Evolutionary conservation across 2,113 vertebrate species (phyloP), one percentile per base, ranked within the genome.

Genomic region (Leucoraja erinaceus): DNA sequence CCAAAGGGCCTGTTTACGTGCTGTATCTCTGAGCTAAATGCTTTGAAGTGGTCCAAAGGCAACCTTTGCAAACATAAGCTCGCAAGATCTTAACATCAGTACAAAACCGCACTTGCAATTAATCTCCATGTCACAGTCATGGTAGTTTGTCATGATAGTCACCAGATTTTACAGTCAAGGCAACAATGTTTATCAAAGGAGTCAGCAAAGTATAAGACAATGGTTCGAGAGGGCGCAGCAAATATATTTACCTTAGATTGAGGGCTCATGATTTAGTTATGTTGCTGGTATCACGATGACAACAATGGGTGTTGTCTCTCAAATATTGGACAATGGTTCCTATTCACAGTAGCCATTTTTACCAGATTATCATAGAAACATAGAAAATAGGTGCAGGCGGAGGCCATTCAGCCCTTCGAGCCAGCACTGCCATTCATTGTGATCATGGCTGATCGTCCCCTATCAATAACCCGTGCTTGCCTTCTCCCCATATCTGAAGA

Each of bases 181-280:
- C 56, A n/a, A 86, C 81, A 86, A 4, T 86, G 28, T 86, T 86
- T 61, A 86, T 56, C 56, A 61, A 86, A 86, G 81, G 81, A 86
- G 81, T 86, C 25, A 14, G n/a, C 81, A 86, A 56, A 4, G 79
- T 11, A 59, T 25, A 61, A 61, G 79, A 28, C 56, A 59, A 56
- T 10, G 16, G 78, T 81, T n/a, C 20, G 78, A 61, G 20, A 10
- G 11, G 22, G 47, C 5, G 56, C 12, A 54, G 25, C 28, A 28
- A 61, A 11, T 4, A 86, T 25, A 28, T 61, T 86, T n/a, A 61
- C 22, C 10, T 86, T 56, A 59, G 56, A 5, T 25, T 28, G 54
- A n/a, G 4, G 6, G 14, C 22, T 86, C 25, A 0, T 22, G 9
- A 28, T 3, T 84, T 59, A 28, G 47, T 3, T 59, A 61, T 61